Evolutionary conservation across 2,113 vertebrate genomes (phyloP).

Genomic region (Bubo scandiacus): DNA sequence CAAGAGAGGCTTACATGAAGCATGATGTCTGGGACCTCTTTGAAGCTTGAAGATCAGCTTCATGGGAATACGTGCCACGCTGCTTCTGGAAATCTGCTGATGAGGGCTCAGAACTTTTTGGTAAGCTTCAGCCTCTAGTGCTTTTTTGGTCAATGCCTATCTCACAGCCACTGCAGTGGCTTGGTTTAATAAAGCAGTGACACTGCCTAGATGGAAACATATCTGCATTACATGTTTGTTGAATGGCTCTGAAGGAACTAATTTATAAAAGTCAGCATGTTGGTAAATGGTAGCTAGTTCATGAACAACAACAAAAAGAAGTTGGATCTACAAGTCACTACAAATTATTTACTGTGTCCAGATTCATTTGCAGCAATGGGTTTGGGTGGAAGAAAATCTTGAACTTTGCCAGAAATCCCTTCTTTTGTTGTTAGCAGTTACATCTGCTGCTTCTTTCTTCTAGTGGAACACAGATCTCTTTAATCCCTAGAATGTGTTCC

Average conservation of each 20-base stretch:
- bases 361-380: background rate
- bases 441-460: conserved; percentile 59
- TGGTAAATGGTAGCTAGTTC: conserved; percentile 24
- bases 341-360: conserved; percentile 11
- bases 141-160: background rate
- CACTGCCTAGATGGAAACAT: background rate
- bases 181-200: background rate
- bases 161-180: accelerated
- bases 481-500: conserved; percentile 74
- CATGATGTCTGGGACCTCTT: background rate
- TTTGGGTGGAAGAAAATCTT: conserved; percentile 15
- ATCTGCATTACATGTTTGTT: background rate
- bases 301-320: background rate
- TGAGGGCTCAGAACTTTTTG: background rate
- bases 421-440: conserved; percentile 47
- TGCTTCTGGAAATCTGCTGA: background rate
- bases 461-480: conserved; percentile 56
- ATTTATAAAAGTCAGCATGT: conserved; percentile 1
- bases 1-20: background rate
- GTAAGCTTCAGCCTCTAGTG: background rate
- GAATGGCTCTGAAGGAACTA: background rate
- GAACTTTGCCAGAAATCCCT: conserved; percentile 18
- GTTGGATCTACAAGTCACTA: background rate
- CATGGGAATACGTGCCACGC: background rate
- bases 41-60: background rate